Base-by-base conservation (phyloP, 2,797 vertebrate species). In the Notoglanidium macrostoma region DNA sequence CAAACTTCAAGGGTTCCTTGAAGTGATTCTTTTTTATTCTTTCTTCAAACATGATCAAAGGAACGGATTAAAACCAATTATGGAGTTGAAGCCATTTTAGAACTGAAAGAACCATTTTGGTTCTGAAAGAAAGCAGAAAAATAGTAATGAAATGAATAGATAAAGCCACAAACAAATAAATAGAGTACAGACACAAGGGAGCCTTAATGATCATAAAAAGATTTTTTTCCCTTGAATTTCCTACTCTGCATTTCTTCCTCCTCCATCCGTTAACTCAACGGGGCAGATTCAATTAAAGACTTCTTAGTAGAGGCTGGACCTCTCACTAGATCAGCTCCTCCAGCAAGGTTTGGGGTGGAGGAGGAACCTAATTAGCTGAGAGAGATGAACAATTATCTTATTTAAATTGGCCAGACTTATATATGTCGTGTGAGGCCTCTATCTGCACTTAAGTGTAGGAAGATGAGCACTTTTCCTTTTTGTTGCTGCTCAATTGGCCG, bases 31-130 rank as follows among this genome's bases (percentile, higher is more conserved):
- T 87, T 88, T 94, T 92, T 82, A 92, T 92, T 94, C 89, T 92
- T 92, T 94, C 93, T 96, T 90, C 94, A 94, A 94, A 95, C 93
- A 93, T 94, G 94, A 96, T 96, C 95, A 96, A 96, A 96, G 94
- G 90, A 74, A 89, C 21, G 63, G 81, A 83, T 68, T 83, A 83
- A 83, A 83, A 83, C 63, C 81, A 68, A 83, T 68, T 83, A 83
- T 65, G 80, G 90, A 93, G 93, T 93, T 92, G 92, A 95, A 95
- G 94, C 94, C 92, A 90, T 93, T 93, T 89, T 88, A 92, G 93
- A 94, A 35, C 35, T 35, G 35, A 35, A 35, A 35, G 35, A 35
- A 94, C 94, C 92, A 90, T 92, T 93, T 88, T 89, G 93, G 93
- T 94, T 93, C 92, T 92, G 91, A 93, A 92, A 92, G 91, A 89